Base-by-base conservation (phyloP, 2,888 invertebrate species). In the Hirtodrosophila trivittata region DNA sequence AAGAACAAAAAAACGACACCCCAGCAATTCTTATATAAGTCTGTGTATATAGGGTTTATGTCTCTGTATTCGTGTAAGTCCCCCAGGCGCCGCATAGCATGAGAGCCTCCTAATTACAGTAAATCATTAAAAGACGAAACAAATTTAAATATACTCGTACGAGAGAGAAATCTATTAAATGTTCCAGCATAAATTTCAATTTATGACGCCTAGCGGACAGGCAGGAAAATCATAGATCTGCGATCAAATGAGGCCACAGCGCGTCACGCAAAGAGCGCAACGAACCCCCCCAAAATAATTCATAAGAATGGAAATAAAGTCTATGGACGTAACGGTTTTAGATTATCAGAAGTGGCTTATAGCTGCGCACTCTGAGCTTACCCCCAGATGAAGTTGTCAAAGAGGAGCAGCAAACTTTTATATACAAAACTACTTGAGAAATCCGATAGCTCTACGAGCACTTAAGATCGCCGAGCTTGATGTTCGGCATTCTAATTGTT, bases 151-250 rank as follows among this genome's bases (percentile, higher is more conserved):
- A 83, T 46, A 14, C 41, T 52, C 38, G 52, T 58, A 21, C 18
- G 18, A 21, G 18, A 21, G 33, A 49, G 51, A 69, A 76, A 73
- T 84, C 85, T 84, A 81, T 82, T 86, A 81, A 86, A 73, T 86
- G 86, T 33, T 64, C 77, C 86, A 75, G 85, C 86, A 82, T 82
- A 82, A 86, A 82, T 82, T 77, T 86, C 85, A 82, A 82, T 82
- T 82, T 84, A 73, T 86, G 65, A 81, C 63, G 81, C 74, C 77
- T 68, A 75, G 54, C 30, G 49, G 52, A 49, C 26, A n/a, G 38
- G 42, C 25, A 10, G 21, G 32, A 21, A 30, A 76, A 75, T 68
- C 62, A 59, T 57, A 45, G 72, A 39, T 30, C 45, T 3, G 4
- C 18, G 3, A 41, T n/a, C 16, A 84, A 82, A 82, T 77, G 82